Percentiles rank a stretch among this genome's conserved stretches.
Conservation (phyloP, 2,113 vertebrate species). For the Sitta europaea region DNA sequence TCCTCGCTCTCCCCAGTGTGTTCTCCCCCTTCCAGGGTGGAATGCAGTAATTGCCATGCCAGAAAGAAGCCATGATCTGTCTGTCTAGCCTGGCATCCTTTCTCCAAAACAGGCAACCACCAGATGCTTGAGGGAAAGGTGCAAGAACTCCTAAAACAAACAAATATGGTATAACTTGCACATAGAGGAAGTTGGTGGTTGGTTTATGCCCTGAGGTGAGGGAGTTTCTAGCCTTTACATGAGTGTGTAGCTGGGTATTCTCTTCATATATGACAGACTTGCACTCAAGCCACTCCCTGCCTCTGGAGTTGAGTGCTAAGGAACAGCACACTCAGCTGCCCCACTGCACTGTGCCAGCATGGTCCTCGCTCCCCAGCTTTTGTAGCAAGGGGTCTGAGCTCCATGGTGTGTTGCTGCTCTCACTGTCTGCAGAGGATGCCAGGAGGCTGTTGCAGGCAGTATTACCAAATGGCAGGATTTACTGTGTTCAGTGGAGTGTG, state of each 20-base stretch:
- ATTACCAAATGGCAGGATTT: background rate
- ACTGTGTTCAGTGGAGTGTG: background rate
- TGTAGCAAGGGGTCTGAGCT: background rate
- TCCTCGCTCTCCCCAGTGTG: constrained; percentile 8
- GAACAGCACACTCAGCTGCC: background rate
- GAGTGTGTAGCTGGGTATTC: background rate
- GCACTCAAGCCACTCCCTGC: background rate
- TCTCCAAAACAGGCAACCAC: constrained; percentile 32
- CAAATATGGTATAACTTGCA: constrained; percentile 20
- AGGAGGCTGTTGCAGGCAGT: background rate
- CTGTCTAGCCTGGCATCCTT: constrained; percentile 55
- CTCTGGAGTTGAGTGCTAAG: background rate
- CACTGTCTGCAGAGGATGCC: background rate
- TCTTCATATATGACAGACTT: background rate
- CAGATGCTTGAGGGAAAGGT: constrained; percentile 43
- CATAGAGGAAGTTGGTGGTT: constrained; percentile 39
- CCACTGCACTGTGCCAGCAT: background rate
- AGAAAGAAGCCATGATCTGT: constrained; percentile 48
- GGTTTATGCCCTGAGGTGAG: background rate
- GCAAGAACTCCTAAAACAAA: constrained; percentile 44
- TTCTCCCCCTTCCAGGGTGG: constrained; percentile 40
- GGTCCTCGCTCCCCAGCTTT: background rate
- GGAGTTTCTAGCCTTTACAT: background rate
- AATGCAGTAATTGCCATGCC: constrained; percentile 59
- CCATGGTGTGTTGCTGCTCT: background rate